These are phyloP conservation scores for Drosophila asahinai DNA, from an alignment of 1,140 invertebrate genomes.

Conservation along the genomic window DNA sequence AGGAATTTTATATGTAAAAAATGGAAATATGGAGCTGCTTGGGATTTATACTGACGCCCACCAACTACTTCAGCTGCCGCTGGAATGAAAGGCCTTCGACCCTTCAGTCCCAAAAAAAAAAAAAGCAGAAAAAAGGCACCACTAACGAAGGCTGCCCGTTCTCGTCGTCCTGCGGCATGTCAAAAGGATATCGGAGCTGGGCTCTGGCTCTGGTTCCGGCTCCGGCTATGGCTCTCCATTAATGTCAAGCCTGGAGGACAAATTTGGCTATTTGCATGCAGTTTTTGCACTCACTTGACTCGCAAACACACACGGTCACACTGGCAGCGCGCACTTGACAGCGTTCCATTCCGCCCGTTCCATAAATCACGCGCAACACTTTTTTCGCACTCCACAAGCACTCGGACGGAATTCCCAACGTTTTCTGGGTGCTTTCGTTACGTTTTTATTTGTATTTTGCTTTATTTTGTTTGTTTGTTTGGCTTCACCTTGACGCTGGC, in stretches of 20 bases:
- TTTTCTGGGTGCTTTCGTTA: neutral
- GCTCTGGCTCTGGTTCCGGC: too few species aligned
- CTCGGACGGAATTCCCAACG: neutral
- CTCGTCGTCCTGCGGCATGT: neutral
- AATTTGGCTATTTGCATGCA: constrained; percentile 66
- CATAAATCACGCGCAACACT: constrained; percentile 62
- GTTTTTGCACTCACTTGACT: constrained; percentile 59
- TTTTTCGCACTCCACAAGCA: constrained; percentile 35
- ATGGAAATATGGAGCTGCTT: too few species aligned
- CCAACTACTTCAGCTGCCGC: constrained; percentile 11
- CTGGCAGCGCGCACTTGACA: constrained; percentile 12
- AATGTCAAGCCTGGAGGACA: constrained; percentile 48
- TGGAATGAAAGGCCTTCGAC: constrained; percentile 36
- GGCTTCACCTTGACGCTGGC: constrained; percentile 34
- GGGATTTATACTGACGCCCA: neutral
- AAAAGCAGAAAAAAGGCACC: neutral
- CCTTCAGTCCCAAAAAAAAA: neutral
- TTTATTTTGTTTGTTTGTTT: constrained; percentile 6
- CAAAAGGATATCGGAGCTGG: neutral
- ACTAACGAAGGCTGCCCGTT: constrained; percentile 42
- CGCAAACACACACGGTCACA: constrained; percentile 7
- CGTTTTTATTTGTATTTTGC: neutral
- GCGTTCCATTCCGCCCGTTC: constrained; percentile 27
- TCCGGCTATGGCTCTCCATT: constrained; percentile 34
- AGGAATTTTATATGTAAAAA: too few species aligned